Percentiles rank a stretch among this genome's conserved stretches.
phyloP scores from a whole-genome alignment of 2,113 vertebrate species.

The Channa argus region DNA sequence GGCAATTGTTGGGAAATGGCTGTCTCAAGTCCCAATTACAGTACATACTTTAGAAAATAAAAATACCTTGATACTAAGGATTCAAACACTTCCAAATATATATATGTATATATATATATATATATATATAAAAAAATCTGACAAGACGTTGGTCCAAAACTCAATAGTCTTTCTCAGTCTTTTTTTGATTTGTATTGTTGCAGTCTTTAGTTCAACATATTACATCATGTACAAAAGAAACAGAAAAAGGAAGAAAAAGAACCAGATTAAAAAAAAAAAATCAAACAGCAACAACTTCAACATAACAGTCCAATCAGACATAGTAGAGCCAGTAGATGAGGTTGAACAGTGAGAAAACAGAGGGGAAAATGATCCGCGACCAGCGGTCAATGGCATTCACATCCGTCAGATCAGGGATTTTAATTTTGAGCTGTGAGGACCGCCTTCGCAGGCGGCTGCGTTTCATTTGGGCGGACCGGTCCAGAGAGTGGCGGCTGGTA shows the following conservation, averaged over 20 bases:
- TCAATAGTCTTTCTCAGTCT: slow-evolving; percentile 53
- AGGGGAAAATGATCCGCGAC: slow-evolving; percentile 96
- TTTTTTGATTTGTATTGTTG: slow-evolving; percentile 39
- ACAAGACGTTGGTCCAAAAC: slow-evolving; percentile 69
- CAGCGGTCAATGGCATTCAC: slow-evolving; percentile 97
- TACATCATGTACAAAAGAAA: slow-evolving; percentile 70
- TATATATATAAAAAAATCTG: slow-evolving; percentile 47
- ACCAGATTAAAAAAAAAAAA: slow-evolving; percentile 33
- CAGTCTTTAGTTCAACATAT: slow-evolving; percentile 61
- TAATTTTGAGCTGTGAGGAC: slow-evolving; percentile 95
- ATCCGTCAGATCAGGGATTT: slow-evolving; percentile 96
- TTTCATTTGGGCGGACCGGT: slow-evolving; percentile 87
- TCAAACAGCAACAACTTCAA: slow-evolving; percentile 40
- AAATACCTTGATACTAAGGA: slow-evolving; percentile 53
- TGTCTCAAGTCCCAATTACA: slow-evolving; percentile 71
- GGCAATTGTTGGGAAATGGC: slow-evolving; percentile 62
- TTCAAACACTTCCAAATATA: slow-evolving; percentile 73
- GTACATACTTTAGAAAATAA: slow-evolving; percentile 76
- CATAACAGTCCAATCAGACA: slow-evolving; percentile 85
- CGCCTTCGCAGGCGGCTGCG: slow-evolving; percentile 92
- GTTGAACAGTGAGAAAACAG: slow-evolving; percentile 97
- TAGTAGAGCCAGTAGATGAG: slow-evolving; percentile 98
- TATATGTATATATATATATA: too few species aligned
- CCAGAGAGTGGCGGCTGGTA: slow-evolving; percentile 86
- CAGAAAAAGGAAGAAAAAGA: slow-evolving; percentile 45